Conservation (phyloP, 1,140 invertebrate genomes). For the Drosophila orena region DNA sequence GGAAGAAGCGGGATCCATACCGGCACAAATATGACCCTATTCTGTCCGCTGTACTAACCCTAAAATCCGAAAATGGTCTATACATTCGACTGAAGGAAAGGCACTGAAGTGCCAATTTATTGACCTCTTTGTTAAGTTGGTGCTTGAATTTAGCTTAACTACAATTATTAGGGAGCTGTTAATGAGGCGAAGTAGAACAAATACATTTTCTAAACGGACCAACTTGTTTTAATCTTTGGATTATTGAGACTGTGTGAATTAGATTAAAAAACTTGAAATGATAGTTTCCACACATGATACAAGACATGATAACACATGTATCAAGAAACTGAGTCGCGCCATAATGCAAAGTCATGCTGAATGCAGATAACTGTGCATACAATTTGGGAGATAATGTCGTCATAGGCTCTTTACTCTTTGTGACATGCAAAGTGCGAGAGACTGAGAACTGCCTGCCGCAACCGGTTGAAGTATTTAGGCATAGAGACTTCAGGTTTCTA, state of each 20-base stretch:
- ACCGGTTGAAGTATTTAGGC: conserved; percentile 20
- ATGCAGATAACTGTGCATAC: not conserved
- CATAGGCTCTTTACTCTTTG: not conserved
- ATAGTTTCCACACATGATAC: too few species aligned
- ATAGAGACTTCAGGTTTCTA: not conserved
- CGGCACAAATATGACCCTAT: conserved; percentile 78
- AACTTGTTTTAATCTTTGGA: conserved; percentile 6
- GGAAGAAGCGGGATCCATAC: conserved; percentile 24
- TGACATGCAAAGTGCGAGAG: conserved; percentile 3
- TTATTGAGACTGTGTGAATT: not conserved
- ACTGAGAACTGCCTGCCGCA: not conserved
- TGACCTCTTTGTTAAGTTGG: conserved; percentile 2
- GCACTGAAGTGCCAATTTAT: not conserved
- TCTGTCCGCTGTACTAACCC: conserved; percentile 67
- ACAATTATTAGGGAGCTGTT: conserved; percentile 22
- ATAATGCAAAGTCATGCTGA: conserved; percentile 8
- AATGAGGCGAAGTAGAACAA: conserved; percentile 13
- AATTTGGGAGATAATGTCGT: not conserved
- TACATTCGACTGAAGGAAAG: conserved; percentile 61
- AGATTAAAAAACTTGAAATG: too few species aligned
- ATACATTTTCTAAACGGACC: conserved; percentile 2
- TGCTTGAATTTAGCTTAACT: not conserved
- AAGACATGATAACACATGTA: too few species aligned
- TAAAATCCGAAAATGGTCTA: conserved; percentile 79
- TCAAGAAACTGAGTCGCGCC: not conserved